Percentiles rank a stretch among this genome's conserved stretches.
Conservation (phyloP, 92 coral and sea anemone species). For the Umimayanthus kanabou region DNA sequence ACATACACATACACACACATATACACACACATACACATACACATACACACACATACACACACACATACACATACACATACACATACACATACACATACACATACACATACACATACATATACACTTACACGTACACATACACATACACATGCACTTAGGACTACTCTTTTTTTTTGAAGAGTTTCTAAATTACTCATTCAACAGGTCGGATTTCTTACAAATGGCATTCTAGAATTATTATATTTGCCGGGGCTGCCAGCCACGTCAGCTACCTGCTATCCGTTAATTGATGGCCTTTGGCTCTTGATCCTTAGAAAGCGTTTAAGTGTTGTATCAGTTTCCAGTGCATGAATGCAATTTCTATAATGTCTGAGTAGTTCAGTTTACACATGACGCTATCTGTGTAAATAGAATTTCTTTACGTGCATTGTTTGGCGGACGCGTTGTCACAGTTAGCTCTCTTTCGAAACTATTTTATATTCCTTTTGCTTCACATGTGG, state of each 20-base stretch:
- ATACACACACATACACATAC: no score
- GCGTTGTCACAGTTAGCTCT: neutral
- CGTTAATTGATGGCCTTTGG: neutral
- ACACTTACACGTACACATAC: no score
- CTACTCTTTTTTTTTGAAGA: no score
- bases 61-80: no score
- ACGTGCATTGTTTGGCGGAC: constrained; percentile 17
- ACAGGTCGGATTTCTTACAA: neutral
- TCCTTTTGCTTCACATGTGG: neutral
- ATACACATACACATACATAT: no score
- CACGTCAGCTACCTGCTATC: neutral
- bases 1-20: no score
- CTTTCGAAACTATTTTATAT: constrained; percentile 19
- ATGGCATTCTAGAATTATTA: neutral
- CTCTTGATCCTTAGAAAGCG: neutral
- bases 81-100: no score
- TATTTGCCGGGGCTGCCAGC: neutral
- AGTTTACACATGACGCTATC: constrained; percentile 10
- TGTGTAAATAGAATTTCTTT: constrained; percentile 12
- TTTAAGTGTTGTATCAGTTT: neutral
- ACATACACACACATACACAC: no score
- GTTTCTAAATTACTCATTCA: no score
- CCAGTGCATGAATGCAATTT: constrained; percentile 18
- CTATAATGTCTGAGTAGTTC: neutral
- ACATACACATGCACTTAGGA: no score